phyloP scores from a whole-genome alignment of 2,797 vertebrate species.

The Esox lucius region DNA sequence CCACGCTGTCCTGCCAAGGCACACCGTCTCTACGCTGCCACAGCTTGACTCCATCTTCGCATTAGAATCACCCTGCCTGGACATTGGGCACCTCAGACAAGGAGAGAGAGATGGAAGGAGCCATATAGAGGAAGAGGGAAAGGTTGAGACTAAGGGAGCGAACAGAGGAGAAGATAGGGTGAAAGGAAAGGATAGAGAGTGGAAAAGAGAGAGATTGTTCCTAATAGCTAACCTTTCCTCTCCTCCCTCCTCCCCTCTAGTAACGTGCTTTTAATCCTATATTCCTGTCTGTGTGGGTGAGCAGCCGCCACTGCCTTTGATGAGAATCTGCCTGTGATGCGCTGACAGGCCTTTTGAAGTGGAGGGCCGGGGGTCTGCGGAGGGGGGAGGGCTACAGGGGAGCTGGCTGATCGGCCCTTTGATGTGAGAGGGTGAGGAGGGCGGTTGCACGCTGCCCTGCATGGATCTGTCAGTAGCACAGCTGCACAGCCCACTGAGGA shows the following conservation, averaged over 20 bases:
- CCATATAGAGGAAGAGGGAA: neutral
- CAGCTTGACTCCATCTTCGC: slow-evolving; percentile 15
- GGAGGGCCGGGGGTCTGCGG: slow-evolving; percentile 57
- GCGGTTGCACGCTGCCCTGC: slow-evolving; percentile 77
- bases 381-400: slow-evolving; percentile 36
- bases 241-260: slow-evolving; percentile 29
- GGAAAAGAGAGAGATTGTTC: slow-evolving; percentile 41
- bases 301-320: slow-evolving; percentile 64
- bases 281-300: slow-evolving; percentile 62
- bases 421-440: slow-evolving; percentile 71
- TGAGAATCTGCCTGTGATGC: slow-evolving; percentile 77
- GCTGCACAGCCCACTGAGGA: slow-evolving; percentile 56
- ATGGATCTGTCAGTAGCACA: slow-evolving; percentile 80
- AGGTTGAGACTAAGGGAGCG: neutral
- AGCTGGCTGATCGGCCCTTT: slow-evolving; percentile 63
- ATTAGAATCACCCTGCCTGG: slow-evolving; percentile 22
- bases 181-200: neutral
- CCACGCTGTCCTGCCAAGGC: slow-evolving; percentile 34
- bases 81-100: neutral
- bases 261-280: slow-evolving; percentile 76
- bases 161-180: slow-evolving; percentile 6
- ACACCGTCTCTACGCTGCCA: slow-evolving; percentile 37
- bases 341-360: slow-evolving; percentile 81
- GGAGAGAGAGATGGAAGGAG: slow-evolving; percentile 1
- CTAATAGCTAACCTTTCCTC: slow-evolving; percentile 17